Conservation (phyloP, 2,888 invertebrate species). For the Dynastes maya region DNA sequence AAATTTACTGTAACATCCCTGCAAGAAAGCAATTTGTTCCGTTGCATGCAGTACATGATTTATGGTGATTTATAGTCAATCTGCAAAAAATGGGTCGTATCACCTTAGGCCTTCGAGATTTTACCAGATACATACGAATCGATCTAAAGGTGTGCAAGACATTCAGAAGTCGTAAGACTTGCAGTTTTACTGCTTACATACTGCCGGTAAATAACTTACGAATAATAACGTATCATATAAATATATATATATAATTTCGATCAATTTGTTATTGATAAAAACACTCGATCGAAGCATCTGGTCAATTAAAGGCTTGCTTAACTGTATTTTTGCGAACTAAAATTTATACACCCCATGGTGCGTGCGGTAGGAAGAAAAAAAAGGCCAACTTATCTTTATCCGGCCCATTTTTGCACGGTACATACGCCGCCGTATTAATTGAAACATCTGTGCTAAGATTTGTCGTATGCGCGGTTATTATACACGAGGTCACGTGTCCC, state of each 20-base stretch:
- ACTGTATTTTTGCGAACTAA: conserved; percentile 1
- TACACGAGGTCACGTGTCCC: conserved; percentile 9
- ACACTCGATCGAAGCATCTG: conserved; percentile 20
- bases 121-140: neutral
- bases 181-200: neutral
- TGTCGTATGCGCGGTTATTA: conserved; percentile 9
- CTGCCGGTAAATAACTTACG: neutral
- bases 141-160: conserved; percentile 7
- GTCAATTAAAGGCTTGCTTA: conserved; percentile 10
- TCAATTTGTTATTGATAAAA: conserved; percentile 26
- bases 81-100: neutral
- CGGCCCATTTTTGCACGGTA: conserved; percentile 18
- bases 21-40: neutral
- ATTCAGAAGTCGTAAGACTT: conserved; percentile 5
- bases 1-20: no score
- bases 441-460: conserved; percentile 37
- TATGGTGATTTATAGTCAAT: neutral
- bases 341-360: neutral
- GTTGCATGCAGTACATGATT: neutral
- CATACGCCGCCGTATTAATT: conserved; percentile 24
- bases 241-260: conserved; percentile 9
- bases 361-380: neutral
- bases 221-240: neutral
- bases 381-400: neutral
- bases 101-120: neutral